phyloP scores from a whole-genome alignment of 2,888 invertebrate species.

The Stenchaetothrips biformis region DNA sequence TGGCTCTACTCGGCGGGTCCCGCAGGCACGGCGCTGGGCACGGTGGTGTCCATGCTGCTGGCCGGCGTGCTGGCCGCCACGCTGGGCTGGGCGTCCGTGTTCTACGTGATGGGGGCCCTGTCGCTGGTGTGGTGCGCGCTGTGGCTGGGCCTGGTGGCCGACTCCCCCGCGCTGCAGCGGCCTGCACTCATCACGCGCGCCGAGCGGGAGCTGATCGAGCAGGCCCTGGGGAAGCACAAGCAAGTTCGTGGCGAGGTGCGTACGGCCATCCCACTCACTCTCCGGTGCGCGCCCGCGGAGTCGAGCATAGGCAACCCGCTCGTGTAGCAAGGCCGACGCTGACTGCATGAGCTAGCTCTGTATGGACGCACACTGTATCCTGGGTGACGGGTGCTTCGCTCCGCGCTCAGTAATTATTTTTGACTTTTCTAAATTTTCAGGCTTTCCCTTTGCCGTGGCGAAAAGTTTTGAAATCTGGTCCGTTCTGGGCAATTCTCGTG shows the following conservation, averaged over 20 bases:
- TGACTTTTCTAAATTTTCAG: slow-evolving; percentile 41
- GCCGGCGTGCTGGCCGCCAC: slow-evolving; percentile 67
- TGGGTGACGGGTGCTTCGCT: not conserved
- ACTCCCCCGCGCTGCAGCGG: slow-evolving; percentile 62
- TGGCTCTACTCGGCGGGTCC: slow-evolving; percentile 39
- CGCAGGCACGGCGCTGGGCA: slow-evolving; percentile 80
- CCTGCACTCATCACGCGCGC: slow-evolving; percentile 56
- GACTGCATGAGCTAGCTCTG: no score
- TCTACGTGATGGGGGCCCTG: slow-evolving; percentile 72
- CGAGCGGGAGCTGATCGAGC: slow-evolving; percentile 62
- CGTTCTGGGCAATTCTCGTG: slow-evolving; percentile 71
- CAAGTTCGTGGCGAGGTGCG: slow-evolving; percentile 32
- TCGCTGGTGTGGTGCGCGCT: slow-evolving; percentile 68
- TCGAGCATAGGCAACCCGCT: no score
- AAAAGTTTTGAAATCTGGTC: slow-evolving; percentile 60
- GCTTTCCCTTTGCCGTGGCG: slow-evolving; percentile 67
- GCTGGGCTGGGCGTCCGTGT: slow-evolving; percentile 71
- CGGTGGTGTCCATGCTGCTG: slow-evolving; percentile 71
- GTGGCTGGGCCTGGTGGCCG: slow-evolving; percentile 65
- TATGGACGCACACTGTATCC: no score
- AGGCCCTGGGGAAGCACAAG: slow-evolving; percentile 51
- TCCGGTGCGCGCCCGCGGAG: not conserved
- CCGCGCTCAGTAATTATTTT: not conserved
- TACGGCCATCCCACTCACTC: not conserved
- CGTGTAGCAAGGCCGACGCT: no score